Percentiles rank a stretch among this genome's conserved stretches.
Conservation (phyloP, 2,888 invertebrate genomes). For the Podabrus alpinus region DNA sequence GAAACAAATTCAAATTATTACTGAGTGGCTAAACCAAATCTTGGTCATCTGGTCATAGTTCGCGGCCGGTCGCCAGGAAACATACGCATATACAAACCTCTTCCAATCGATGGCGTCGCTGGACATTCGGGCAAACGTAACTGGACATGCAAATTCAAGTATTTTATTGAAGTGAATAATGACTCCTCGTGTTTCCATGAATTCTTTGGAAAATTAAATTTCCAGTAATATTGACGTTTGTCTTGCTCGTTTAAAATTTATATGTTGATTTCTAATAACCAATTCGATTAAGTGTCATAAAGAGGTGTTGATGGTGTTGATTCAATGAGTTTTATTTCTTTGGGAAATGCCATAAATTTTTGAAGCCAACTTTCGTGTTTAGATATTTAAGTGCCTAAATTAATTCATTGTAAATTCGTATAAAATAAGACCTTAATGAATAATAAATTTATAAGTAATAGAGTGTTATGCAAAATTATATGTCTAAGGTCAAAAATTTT, state of each 20-base stretch:
- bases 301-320: not conserved
- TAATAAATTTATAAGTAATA: not conserved
- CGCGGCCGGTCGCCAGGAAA: constrained; percentile 47
- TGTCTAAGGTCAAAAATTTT: not conserved
- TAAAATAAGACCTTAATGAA: not conserved
- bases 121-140: constrained; percentile 5
- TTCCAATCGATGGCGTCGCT: constrained; percentile 38
- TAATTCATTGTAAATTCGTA: not conserved
- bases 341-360: not conserved
- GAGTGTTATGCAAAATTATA: not conserved
- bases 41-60: constrained; percentile 47
- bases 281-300: not conserved
- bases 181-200: not conserved
- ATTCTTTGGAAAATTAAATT: not conserved
- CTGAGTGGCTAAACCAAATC: constrained; percentile 24
- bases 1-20: constrained; percentile 18
- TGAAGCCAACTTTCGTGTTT: not conserved
- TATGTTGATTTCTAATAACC: not conserved
- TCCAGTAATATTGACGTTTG: not conserved
- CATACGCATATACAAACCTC: constrained; percentile 44
- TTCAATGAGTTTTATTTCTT: not conserved
- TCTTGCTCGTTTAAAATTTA: not conserved
- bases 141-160: constrained; percentile 18
- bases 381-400: not conserved
- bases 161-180: not conserved